Evolutionary conservation across 2,888 invertebrate genomes (phyloP).

Genomic region (Phalera bucephala): DNA sequence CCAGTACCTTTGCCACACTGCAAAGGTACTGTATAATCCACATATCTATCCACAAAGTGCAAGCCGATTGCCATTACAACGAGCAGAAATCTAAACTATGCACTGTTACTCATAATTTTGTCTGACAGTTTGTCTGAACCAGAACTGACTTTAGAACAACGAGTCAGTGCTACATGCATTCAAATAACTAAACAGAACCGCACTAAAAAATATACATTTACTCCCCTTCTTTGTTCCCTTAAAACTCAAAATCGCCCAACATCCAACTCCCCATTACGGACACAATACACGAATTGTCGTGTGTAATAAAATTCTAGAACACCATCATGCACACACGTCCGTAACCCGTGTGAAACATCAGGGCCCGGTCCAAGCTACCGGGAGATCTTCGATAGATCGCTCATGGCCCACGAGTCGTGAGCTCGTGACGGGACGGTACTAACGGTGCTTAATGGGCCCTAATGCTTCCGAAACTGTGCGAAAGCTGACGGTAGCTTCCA

Average conservation of each 20-base stretch:
- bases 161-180: too few species aligned
- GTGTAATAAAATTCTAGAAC: constrained; percentile 48
- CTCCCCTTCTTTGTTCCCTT: not conserved
- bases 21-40: too few species aligned
- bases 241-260: not conserved
- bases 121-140: too few species aligned
- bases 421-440: constrained; percentile 78
- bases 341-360: constrained; percentile 69
- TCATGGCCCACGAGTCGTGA: constrained; percentile 70
- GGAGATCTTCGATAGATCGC: constrained; percentile 77
- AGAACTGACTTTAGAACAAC: too few species aligned
- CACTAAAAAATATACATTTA: too few species aligned
- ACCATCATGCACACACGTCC: constrained; percentile 43
- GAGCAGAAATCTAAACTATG: too few species aligned
- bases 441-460: constrained; percentile 82
- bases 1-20: too few species aligned
- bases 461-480: constrained; percentile 84
- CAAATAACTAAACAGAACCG: too few species aligned
- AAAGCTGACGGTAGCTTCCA: constrained; percentile 76
- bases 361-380: constrained; percentile 63
- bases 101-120: too few species aligned
- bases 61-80: too few species aligned
- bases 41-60: too few species aligned
- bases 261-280: constrained; percentile 9
- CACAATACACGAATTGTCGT: constrained; percentile 45